Evolutionary conservation across 2,113 vertebrate genomes (phyloP).

Genomic region (Thamnaconus septentrionalis): DNA sequence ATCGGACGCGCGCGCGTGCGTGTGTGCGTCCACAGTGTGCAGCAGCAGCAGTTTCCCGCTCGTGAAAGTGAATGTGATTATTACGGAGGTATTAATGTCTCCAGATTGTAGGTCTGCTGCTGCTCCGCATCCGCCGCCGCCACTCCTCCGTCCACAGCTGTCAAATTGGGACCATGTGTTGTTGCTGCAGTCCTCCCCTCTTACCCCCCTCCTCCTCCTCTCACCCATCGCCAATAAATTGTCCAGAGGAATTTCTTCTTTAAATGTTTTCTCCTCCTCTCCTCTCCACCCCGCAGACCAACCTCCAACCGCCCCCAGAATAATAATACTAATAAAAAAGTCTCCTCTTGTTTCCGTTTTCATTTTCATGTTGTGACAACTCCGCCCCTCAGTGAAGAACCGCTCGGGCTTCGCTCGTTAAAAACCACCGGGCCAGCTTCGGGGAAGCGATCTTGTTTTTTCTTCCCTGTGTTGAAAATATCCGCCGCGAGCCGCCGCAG

Average conservation of each 20-base stretch:
- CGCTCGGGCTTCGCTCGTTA: neutral
- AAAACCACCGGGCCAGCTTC: too few species aligned
- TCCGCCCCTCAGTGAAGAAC: neutral
- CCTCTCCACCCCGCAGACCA: too few species aligned
- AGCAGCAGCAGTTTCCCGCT: conserved; percentile 46
- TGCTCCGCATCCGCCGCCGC: conserved; percentile 62
- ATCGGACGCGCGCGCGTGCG: neutral
- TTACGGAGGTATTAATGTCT: conserved; percentile 67
- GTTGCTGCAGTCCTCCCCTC: conserved; percentile 3
- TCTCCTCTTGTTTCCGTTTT: neutral
- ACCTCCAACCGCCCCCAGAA: too few species aligned
- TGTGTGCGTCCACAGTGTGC: neutral
- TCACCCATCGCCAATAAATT: neutral
- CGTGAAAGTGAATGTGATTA: conserved; percentile 60
- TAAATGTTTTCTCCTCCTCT: neutral
- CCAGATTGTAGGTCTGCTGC: conserved; percentile 65
- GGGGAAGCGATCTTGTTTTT: too few species aligned
- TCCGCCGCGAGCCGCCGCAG: neutral
- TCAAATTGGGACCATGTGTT: conserved; percentile 80
- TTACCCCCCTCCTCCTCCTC: conserved; percentile 1
- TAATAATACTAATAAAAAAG: too few species aligned
- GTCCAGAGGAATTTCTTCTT: neutral
- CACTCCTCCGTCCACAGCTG: conserved; percentile 63
- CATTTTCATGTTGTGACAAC: neutral
- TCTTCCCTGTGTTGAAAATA: neutral